Evolutionary conservation across 2,113 vertebrate genomes (phyloP), one percentile per base, ranked within the genome.

Genomic region (Phasianus colchicus): DNA sequence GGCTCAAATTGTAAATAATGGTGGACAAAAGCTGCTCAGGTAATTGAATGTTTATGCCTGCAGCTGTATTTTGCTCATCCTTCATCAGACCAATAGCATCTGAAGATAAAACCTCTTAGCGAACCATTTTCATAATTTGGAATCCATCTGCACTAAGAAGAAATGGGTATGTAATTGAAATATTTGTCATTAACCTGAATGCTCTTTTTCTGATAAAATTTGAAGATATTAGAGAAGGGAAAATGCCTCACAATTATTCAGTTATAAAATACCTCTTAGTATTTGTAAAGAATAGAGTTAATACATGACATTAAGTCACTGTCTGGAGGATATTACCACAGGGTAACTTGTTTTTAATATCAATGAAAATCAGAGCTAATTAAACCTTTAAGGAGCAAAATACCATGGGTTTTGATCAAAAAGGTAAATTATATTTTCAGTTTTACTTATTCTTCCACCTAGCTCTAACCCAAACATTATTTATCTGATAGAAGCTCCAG

Each of bases 1-100:
- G 15, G 36, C 81, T 90, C 89, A 67, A 91, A 93, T 43, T 86
- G 57, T 95, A 96, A 96, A 92, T 95, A 93, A 95, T 54, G 52
- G 76, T 90, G 42, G 78, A 60, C 52, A 93, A 86, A 95, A 65
- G 15, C 75, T 84, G 29, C 36, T 81, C 73, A 95, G 66, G 83
- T 88, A 93, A 96, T 94, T 88, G 91, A 95, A 72, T 89, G 81
- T 95, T 95, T 97, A 74, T 89, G 83, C 86, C 83, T 79, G 63
- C 61, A 95, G 81, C 74, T 86, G 61, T 65, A 63, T 74, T 83
- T 65, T 90, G 65, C 65, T 88, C 60, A 88, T 50, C 36, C 45
- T 92, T 93, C 78, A 94, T 97, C 89, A 87, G 63, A 76, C 83
- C 84, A 71, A 94, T 77, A 69, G 22, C 8, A 83, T 92, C 12